Conservation (phyloP, 2,113 vertebrate species). For the Callopanchax toddi region DNA sequence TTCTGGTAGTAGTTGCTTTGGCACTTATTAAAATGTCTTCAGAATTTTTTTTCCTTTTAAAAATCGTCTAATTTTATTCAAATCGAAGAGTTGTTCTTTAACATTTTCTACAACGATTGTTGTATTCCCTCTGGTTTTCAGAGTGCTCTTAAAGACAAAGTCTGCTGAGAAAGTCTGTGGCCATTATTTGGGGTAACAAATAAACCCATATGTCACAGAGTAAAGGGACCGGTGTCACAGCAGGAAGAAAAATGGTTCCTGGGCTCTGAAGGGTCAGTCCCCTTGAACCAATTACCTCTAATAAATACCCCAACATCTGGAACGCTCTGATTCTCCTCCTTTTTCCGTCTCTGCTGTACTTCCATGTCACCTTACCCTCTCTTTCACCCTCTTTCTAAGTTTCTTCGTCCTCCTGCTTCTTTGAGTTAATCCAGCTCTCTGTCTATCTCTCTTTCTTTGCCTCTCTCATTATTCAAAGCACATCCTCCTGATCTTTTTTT, state of each 20-base stretch:
- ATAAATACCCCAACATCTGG: conserved; percentile 56
- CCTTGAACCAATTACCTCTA: conserved; percentile 65
- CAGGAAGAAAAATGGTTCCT: conserved; percentile 70
- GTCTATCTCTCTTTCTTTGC: conserved; percentile 38
- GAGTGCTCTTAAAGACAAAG: conserved; percentile 31
- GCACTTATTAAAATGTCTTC: too few species aligned
- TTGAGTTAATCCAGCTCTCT: conserved; percentile 54
- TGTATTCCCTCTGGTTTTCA: conserved; percentile 1
- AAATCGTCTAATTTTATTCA: not conserved
- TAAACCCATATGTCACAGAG: conserved; percentile 52
- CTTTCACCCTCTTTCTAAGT: conserved; percentile 55
- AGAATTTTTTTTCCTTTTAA: too few species aligned
- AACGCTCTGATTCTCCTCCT: conserved; percentile 26
- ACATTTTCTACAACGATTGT: too few species aligned
- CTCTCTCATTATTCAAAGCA: conserved; percentile 66
- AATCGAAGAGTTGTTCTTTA: too few species aligned
- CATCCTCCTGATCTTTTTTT: conserved; percentile 63
- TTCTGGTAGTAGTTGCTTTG: too few species aligned
- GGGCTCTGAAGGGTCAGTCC: conserved; percentile 48
- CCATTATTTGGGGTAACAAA: conserved; percentile 58
- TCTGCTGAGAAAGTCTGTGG: conserved; percentile 22
- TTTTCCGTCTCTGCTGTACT: conserved; percentile 23
- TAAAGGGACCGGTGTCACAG: conserved; percentile 60
- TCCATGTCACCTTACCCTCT: conserved; percentile 47
- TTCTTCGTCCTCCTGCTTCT: conserved; percentile 50